Conservation (phyloP, 2,888 invertebrate species). For the Ormyrus labotus region DNA sequence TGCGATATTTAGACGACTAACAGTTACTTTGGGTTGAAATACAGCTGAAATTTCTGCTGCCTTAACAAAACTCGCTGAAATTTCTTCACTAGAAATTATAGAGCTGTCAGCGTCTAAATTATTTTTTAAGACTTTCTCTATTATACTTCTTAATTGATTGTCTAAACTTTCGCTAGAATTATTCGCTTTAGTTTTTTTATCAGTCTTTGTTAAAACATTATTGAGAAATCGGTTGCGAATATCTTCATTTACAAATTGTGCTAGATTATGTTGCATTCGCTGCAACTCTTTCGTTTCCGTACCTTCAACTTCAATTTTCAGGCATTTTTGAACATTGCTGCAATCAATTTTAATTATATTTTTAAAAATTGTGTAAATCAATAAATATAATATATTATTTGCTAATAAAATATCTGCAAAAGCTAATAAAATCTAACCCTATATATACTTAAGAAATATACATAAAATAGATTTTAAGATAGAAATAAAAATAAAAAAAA, state of each 20-base stretch:
- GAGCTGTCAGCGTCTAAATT: slow-evolving; percentile 64
- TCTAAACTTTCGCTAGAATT: slow-evolving; percentile 64
- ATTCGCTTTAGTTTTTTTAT: slow-evolving; percentile 52
- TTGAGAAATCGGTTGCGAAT: slow-evolving; percentile 59
- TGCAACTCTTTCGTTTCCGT: slow-evolving; percentile 67
- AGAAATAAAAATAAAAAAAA: slow-evolving; percentile 4
- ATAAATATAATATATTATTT: too few relatives aligned
- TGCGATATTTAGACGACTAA: slow-evolving; percentile 63
- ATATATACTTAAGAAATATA: not conserved
- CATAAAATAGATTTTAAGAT: not conserved
- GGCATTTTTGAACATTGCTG: slow-evolving; percentile 65
- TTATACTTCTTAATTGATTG: slow-evolving; percentile 67
- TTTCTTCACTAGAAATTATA: slow-evolving; percentile 52
- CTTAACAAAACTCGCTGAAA: slow-evolving; percentile 64
- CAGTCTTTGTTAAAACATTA: not conserved
- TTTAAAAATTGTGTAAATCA: not conserved
- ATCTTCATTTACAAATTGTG: slow-evolving; percentile 68
- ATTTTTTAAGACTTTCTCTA: slow-evolving; percentile 69
- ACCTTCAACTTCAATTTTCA: slow-evolving; percentile 72
- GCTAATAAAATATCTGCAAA: too few relatives aligned
- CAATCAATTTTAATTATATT: not conserved
- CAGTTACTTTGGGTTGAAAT: slow-evolving; percentile 69
- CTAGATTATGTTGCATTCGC: slow-evolving; percentile 67
- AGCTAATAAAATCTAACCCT: too few relatives aligned
- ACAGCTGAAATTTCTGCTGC: slow-evolving; percentile 64